phyloP scores from a whole-genome alignment of 2,113 vertebrate species.

The Macquaria australasica region DNA sequence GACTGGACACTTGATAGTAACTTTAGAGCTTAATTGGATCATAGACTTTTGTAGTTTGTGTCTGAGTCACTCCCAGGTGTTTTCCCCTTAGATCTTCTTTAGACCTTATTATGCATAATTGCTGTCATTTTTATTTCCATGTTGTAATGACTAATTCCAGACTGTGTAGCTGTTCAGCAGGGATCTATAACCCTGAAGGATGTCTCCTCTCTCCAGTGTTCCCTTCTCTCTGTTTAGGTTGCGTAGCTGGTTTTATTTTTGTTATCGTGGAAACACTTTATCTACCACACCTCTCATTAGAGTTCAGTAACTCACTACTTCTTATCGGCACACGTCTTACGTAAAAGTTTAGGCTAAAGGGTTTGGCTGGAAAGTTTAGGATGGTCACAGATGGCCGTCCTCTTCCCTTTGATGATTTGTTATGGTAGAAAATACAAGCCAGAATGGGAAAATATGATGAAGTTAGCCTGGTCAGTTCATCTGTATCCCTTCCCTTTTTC shows the following conservation, averaged over 20 bases:
- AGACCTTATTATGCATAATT: conserved; percentile 2
- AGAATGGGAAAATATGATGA: not conserved
- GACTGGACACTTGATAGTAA: not conserved
- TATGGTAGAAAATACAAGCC: not conserved
- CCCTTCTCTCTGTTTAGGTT: not conserved
- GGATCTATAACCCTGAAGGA: not conserved
- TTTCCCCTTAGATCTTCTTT: not conserved
- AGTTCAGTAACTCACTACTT: not conserved
- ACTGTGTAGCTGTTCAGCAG: not conserved
- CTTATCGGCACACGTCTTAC: not conserved
- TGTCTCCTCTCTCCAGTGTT: not conserved
- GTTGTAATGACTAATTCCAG: not conserved
- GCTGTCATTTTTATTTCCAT: not conserved
- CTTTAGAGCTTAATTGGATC: not conserved
- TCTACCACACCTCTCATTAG: not conserved
- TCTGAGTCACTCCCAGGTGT: not conserved
- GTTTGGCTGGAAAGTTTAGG: not conserved
- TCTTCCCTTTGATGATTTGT: not conserved
- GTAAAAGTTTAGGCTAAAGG: not conserved
- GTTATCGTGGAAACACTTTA: not conserved
- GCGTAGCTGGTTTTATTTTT: not conserved
- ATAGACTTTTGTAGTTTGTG: not conserved
- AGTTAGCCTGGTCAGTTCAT: not conserved
- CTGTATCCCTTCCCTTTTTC: too few species aligned
- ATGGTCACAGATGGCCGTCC: not conserved